Conservation (phyloP, 2,797 vertebrate species). For the Novumbra hubbsi region DNA sequence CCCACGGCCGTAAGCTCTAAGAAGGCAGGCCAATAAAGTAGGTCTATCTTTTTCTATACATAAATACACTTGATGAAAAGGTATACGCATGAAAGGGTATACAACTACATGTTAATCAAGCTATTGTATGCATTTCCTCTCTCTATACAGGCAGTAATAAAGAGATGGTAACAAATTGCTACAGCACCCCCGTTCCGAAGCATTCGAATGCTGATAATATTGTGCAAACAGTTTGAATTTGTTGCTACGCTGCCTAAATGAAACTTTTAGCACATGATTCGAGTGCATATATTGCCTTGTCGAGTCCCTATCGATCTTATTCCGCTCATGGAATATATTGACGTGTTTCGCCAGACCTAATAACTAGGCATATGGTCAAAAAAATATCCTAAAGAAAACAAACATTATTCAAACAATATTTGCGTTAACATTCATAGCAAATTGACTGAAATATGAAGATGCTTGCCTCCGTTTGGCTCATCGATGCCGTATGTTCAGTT, state of each 20-base stretch:
- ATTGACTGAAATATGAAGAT: background rate
- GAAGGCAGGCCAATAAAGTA: background rate
- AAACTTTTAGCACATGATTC: background rate
- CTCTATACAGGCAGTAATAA: background rate
- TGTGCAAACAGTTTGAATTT: background rate
- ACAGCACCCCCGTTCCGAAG: background rate
- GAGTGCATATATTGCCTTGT: background rate
- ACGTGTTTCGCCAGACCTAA: background rate
- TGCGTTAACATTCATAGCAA: background rate
- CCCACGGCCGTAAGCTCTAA: background rate
- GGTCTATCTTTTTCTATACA: background rate
- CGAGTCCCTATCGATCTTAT: background rate
- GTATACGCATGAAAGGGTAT: background rate
- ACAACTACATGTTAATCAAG: background rate
- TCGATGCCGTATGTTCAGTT: conserved; percentile 17
- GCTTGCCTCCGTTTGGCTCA: conserved; percentile 56
- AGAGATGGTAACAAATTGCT: background rate
- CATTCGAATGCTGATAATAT: background rate
- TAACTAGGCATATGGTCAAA: background rate
- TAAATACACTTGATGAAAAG: background rate
- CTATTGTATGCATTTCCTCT: background rate
- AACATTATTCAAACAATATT: background rate
- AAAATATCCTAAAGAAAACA: background rate
- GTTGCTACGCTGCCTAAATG: background rate
- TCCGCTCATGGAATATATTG: background rate